These are phyloP conservation scores for Apotomis turbidana DNA, from an alignment of 2,888 invertebrate species.

Conservation along the genomic window DNA sequence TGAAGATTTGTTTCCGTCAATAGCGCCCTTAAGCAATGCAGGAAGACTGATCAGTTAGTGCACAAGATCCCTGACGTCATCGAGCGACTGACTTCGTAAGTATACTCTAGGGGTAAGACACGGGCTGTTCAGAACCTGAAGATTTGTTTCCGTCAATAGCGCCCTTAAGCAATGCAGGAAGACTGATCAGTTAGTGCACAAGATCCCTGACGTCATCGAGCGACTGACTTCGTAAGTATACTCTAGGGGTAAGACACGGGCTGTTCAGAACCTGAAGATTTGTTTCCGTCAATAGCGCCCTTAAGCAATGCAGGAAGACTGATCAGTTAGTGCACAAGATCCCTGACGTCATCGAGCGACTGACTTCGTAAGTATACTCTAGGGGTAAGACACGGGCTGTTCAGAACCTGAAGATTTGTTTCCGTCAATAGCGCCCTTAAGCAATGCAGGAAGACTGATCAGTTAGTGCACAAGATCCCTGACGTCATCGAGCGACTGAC, in stretches of 20 bases:
- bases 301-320: constrained; percentile 92
- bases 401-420: constrained; percentile 87
- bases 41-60: constrained; percentile 91
- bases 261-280: constrained; percentile 87
- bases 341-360: constrained; percentile 88
- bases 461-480: constrained; percentile 91
- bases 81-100: constrained; percentile 84
- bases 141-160: constrained; percentile 90
- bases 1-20: constrained; percentile 90
- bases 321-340: constrained; percentile 91
- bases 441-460: constrained; percentile 90
- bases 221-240: constrained; percentile 82
- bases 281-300: constrained; percentile 89
- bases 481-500: constrained; percentile 88
- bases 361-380: constrained; percentile 73
- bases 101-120: constrained; percentile 62
- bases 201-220: constrained; percentile 89
- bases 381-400: no score
- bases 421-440: constrained; percentile 90
- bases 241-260: no score
- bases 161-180: constrained; percentile 90
- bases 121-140: constrained; percentile 86
- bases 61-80: constrained; percentile 91
- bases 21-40: constrained; percentile 89
- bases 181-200: constrained; percentile 91